Evolutionary conservation across 1,140 invertebrate genomes (phyloP).

Genomic region (Ganaspis sp.): DNA sequence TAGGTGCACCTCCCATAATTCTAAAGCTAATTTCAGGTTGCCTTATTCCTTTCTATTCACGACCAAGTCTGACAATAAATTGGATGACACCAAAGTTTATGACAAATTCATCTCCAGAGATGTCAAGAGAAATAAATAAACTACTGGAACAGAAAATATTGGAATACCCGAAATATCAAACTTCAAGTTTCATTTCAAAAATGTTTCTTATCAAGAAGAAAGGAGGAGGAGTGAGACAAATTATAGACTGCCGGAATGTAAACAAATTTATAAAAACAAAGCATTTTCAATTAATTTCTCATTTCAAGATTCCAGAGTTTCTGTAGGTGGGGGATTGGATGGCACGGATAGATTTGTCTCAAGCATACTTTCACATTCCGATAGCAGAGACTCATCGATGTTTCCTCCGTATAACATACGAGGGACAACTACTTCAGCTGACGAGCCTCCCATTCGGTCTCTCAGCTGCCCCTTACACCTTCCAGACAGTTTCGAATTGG

Average conservation of each 20-base stretch:
- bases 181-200: constrained; percentile 58
- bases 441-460: constrained; percentile 58
- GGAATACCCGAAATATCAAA: constrained; percentile 30
- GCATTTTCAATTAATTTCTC: constrained; percentile 56
- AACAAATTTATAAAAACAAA: constrained; percentile 54
- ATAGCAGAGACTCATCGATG: constrained; percentile 54
- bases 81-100: constrained; percentile 46
- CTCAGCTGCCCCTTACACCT: constrained; percentile 62
- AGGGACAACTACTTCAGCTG: constrained; percentile 49
- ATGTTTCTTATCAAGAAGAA: constrained; percentile 60
- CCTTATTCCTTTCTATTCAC: constrained; percentile 55
- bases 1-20: constrained; percentile 46
- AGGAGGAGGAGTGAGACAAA: constrained; percentile 40
- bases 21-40: constrained; percentile 36
- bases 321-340: constrained; percentile 60
- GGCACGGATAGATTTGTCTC: constrained; percentile 58
- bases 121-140: constrained; percentile 49
- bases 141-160: constrained; percentile 48
- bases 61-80: constrained; percentile 48
- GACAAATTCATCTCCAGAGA: constrained; percentile 45
- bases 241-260: constrained; percentile 59
- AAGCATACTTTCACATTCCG: constrained; percentile 62
- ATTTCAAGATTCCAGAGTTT: constrained; percentile 53
- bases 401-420: constrained; percentile 58
- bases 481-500: constrained; percentile 47